Base-by-base conservation (phyloP, 2,113 vertebrate genomes). In the Nothoprocta pentlandii region DNA sequence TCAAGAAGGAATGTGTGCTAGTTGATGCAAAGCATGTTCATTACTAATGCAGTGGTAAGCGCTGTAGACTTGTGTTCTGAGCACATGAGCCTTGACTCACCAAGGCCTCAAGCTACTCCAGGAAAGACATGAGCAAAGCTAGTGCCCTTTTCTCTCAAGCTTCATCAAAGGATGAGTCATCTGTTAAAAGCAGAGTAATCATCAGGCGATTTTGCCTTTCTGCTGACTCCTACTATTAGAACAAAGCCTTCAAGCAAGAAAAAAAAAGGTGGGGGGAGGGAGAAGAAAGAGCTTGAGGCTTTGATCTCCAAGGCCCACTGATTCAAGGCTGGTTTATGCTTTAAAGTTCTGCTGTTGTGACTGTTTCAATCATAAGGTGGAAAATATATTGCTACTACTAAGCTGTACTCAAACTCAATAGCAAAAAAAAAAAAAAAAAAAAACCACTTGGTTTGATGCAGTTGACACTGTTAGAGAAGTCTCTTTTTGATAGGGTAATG, bases 161-260 rank as follows among this genome's bases (percentile, higher is more conserved):
- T 90, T 92, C 69, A 81, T 96, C 83, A 96, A 90, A 88, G 49
- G 62, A 86, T 95, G 90, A 97, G 53, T 96, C 94, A 96, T 96
- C 73, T 92, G 58, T 95, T 96, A 86, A 95, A 92, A 96, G 76
- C 90, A 95, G 56, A 93, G 77, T 84, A 92, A 95, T 94, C 95
- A 94, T 88, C 85, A 92, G 90, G 77, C 83, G 84, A 62, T 90
- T 96, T 80, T 86, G 76, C 73, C 93, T 95, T 96, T 95, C 85
- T 95, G 90, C 82, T 93, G 92, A 95, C 77, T 96, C 20, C 53
- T 95, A 88, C 85, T 97, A 93, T 80, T 75, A 92, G 82, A 93
- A 92, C 61, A 94, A 95, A 94, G 80, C 61, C 58, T 91, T 56
- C 4, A 5, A 93, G 76, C 3, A 28, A 39, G 6, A 42, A 41